A percentile compares a stretch with the other conserved stretches of the same genome.
These are phyloP conservation scores for Labeo rohita DNA, from an alignment of 2,113 vertebrate species.

Conservation along the genomic window DNA sequence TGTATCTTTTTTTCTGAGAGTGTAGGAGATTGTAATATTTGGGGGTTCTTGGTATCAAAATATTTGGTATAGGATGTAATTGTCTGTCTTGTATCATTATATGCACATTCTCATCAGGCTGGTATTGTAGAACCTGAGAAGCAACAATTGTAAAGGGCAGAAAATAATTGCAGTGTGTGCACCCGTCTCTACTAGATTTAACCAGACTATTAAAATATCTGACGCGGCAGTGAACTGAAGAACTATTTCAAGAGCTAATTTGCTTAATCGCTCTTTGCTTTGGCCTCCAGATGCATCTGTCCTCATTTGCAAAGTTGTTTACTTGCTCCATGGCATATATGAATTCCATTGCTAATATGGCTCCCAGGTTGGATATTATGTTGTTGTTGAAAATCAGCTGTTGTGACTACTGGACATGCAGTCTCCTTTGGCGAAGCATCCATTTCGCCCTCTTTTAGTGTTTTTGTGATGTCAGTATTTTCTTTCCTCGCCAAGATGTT, in stretches of 20 bases:
- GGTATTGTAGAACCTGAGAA: neutral
- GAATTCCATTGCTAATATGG: neutral
- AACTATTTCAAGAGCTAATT: conserved; percentile 33
- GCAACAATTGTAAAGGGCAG: neutral
- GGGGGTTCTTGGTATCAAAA: neutral
- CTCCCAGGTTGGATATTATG: neutral
- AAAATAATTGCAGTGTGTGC: neutral
- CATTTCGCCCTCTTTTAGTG: neutral
- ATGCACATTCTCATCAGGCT: neutral
- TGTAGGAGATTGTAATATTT: neutral
- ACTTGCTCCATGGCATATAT: neutral
- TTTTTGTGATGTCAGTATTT: neutral
- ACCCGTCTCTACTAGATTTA: neutral
- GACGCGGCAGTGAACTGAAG: neutral
- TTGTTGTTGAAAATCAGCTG: neutral
- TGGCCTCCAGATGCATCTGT: neutral
- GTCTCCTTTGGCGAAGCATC: neutral
- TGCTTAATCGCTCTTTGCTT: conserved; percentile 16
- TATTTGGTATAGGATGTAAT: neutral
- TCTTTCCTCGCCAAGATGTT: neutral
- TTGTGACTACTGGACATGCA: conserved; percentile 15
- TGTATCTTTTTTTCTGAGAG: too few relatives aligned
- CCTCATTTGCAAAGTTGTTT: conserved; percentile 26
- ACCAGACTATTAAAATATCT: neutral
- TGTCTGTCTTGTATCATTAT: neutral